Evolutionary conservation across 1,140 invertebrate species (phyloP).

Genomic region (Melipona quadrifasciata): DNA sequence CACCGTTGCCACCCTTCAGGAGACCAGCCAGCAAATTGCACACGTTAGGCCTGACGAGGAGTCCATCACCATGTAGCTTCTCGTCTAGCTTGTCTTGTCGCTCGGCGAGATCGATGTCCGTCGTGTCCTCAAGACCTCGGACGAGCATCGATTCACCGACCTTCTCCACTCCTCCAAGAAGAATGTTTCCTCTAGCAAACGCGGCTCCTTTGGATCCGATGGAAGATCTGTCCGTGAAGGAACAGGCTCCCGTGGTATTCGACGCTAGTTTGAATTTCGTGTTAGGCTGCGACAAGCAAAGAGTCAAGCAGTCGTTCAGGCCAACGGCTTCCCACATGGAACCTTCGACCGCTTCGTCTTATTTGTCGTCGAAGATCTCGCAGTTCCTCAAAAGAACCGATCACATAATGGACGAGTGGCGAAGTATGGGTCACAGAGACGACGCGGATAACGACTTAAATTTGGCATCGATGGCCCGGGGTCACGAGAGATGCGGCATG

Average conservation of each 20-base stretch:
- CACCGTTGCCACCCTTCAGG: constrained; percentile 53
- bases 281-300: constrained; percentile 86
- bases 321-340: constrained; percentile 89
- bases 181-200: constrained; percentile 85
- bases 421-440: constrained; percentile 84
- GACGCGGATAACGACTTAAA: constrained; percentile 76
- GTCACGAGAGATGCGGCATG: constrained; percentile 72
- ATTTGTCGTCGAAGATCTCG: constrained; percentile 88
- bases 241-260: constrained; percentile 89
- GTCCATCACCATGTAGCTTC: constrained; percentile 60
- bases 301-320: constrained; percentile 85
- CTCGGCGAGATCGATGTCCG: constrained; percentile 43
- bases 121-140: constrained; percentile 22
- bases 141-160: constrained; percentile 71
- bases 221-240: constrained; percentile 84
- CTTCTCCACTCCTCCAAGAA: constrained; percentile 80
- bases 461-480: constrained; percentile 13
- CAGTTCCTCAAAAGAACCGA: constrained; percentile 91
- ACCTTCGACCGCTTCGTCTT: constrained; percentile 88
- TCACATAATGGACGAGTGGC: constrained; percentile 93
- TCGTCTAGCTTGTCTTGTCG: constrained; percentile 42
- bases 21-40: constrained; percentile 30
- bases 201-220: constrained; percentile 71
- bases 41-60: constrained; percentile 8
- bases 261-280: constrained; percentile 91